These are phyloP conservation scores for Taenioides sp. DNA, from an alignment of 2,797 vertebrate genomes.

Conservation along the genomic window DNA sequence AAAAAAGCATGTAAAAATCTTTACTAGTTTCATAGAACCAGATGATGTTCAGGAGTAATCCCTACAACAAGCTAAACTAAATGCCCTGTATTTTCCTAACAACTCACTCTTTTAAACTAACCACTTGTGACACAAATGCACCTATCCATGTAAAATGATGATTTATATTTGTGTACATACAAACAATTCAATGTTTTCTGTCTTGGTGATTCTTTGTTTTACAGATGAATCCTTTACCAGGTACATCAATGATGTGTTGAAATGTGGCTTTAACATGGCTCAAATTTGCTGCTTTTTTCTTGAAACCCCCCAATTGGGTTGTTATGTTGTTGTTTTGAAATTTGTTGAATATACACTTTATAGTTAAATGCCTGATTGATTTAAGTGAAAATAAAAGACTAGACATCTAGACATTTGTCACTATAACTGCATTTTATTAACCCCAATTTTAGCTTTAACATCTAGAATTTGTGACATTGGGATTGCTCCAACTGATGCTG, in stretches of 20 bases:
- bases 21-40: slow-evolving; percentile 9
- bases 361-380: neutral
- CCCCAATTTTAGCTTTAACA: neutral
- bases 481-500: neutral
- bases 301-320: slow-evolving; percentile 32
- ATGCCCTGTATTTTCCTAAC: slow-evolving; percentile 57
- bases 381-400: neutral
- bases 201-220: slow-evolving; percentile 57
- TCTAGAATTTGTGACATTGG: neutral
- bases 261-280: slow-evolving; percentile 41
- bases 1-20: neutral
- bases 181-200: slow-evolving; percentile 55
- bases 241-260: slow-evolving; percentile 58
- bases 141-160: slow-evolving; percentile 34
- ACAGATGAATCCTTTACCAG: slow-evolving; percentile 68
- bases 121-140: slow-evolving; percentile 42
- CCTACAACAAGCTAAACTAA: slow-evolving; percentile 45
- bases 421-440: neutral
- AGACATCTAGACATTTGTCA: slow-evolving; percentile 9
- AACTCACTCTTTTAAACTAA: slow-evolving; percentile 43
- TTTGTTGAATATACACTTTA: slow-evolving; percentile 16
- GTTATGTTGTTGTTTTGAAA: slow-evolving; percentile 46
- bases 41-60: slow-evolving; percentile 64
- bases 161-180: slow-evolving; percentile 29
- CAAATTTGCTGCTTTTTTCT: slow-evolving; percentile 42